Conservation (phyloP, 2,797 vertebrate species). For the Mycteria americana region DNA sequence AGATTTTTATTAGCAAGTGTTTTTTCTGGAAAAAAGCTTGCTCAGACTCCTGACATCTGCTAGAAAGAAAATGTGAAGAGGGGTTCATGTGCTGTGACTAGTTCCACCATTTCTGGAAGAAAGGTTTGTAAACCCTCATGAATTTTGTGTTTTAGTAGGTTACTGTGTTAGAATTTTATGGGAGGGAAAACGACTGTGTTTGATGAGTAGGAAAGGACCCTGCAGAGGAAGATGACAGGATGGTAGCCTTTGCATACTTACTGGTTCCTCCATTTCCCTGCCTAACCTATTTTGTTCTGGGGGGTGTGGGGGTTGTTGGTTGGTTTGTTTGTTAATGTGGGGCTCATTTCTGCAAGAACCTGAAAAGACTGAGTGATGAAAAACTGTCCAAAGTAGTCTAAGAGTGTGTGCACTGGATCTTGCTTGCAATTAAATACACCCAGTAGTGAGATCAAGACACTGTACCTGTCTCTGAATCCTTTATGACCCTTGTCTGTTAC, state of each 20-base stretch:
- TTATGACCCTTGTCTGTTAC: not conserved
- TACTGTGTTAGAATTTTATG: not conserved
- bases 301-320: fast-evolving
- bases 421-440: not conserved
- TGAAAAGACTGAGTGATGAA: not conserved
- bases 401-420: not conserved
- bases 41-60: not conserved
- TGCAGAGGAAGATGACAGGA: not conserved
- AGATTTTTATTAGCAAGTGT: not conserved
- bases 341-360: not conserved
- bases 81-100: not conserved
- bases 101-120: not conserved
- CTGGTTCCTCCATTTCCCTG: not conserved
- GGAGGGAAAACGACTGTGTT: not conserved
- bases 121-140: not conserved
- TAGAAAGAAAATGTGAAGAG: not conserved
- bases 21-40: not conserved
- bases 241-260: not conserved
- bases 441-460: not conserved
- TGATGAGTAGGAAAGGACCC: not conserved
- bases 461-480: not conserved
- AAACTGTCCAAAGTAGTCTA: not conserved
- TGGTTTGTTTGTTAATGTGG: not conserved
- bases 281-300: not conserved
- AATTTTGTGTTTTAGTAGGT: not conserved